phyloP scores from a whole-genome alignment of 2,888 invertebrate genomes.

The Leptodirus hochenwartii region DNA sequence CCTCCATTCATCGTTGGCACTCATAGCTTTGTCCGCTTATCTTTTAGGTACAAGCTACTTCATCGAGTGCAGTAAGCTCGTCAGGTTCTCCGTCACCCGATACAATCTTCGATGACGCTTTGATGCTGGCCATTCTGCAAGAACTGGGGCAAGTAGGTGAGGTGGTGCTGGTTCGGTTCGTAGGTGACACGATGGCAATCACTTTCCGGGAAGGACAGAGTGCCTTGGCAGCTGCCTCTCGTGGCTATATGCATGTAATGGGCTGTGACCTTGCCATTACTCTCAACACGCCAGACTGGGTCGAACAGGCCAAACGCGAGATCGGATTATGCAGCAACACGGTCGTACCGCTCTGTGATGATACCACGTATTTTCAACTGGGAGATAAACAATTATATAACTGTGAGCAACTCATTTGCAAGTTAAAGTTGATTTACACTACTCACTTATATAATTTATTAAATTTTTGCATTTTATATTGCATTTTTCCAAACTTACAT shows the following conservation, averaged over 20 bases:
- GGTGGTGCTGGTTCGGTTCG: conserved; percentile 78
- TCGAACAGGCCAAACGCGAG: conserved; percentile 62
- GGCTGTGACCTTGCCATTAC: conserved; percentile 48
- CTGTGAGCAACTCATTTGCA: no score
- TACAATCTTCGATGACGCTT: conserved; percentile 59
- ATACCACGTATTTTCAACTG: conserved; percentile 20
- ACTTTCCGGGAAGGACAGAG: conserved; percentile 82
- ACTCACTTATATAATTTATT: background rate
- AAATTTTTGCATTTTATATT: no score
- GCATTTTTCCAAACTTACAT: background rate
- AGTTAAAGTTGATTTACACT: conserved; percentile 12
- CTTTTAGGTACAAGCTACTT: no score
- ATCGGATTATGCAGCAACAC: conserved; percentile 70
- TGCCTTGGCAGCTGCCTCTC: conserved; percentile 50
- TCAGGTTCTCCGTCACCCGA: conserved; percentile 19
- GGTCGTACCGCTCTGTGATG: conserved; percentile 50
- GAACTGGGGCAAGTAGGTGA: conserved; percentile 73
- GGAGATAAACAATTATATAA: no score
- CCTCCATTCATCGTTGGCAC: no score
- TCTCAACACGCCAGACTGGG: conserved; percentile 76
- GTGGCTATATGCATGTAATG: conserved; percentile 34
- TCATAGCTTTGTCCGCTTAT: no score
- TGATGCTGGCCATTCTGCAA: conserved; percentile 62
- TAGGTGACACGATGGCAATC: conserved; percentile 77
- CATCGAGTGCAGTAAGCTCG: no score